Percentiles rank a stretch among this genome's conserved stretches.
Conservation (phyloP, 30 jellyfish, hydroid and myxozoan genomes). For the Hydractinia echinata region DNA sequence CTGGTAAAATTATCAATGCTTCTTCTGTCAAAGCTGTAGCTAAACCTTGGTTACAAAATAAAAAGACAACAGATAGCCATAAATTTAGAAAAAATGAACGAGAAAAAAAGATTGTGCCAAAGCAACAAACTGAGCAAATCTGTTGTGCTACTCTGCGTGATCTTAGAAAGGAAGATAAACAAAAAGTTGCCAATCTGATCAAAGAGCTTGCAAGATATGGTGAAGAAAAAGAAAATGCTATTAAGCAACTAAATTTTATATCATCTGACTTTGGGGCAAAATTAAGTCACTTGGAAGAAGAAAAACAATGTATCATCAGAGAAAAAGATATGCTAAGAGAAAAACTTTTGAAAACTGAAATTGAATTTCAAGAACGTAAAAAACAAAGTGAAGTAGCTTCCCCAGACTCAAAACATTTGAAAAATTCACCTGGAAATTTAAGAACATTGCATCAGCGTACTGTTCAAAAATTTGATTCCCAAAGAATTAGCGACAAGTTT, state of each 20-base stretch:
- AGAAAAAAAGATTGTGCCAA: background rate
- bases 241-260: constrained; percentile 42
- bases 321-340: constrained; percentile 58
- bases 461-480: background rate
- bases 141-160: background rate
- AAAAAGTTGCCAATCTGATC: constrained; percentile 56
- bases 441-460: background rate
- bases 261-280: constrained; percentile 39
- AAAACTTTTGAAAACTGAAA: constrained; percentile 46
- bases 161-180: constrained; percentile 25
- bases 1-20: constrained; percentile 6
- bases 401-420: too few relatives aligned
- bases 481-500: background rate
- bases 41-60: constrained; percentile 11
- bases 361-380: constrained; percentile 36
- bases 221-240: constrained; percentile 63
- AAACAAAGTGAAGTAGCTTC: constrained; percentile 17
- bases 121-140: background rate
- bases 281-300: constrained; percentile 23
- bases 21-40: background rate
- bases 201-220: constrained; percentile 84
- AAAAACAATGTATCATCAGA: constrained; percentile 40
- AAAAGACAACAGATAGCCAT: background rate
- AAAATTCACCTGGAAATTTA: background rate
- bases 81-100: background rate